Evolutionary conservation across 2,797 vertebrate genomes (phyloP), one percentile per base, ranked within the genome.

Genomic region (Gymnoscopelus microlampas): DNA sequence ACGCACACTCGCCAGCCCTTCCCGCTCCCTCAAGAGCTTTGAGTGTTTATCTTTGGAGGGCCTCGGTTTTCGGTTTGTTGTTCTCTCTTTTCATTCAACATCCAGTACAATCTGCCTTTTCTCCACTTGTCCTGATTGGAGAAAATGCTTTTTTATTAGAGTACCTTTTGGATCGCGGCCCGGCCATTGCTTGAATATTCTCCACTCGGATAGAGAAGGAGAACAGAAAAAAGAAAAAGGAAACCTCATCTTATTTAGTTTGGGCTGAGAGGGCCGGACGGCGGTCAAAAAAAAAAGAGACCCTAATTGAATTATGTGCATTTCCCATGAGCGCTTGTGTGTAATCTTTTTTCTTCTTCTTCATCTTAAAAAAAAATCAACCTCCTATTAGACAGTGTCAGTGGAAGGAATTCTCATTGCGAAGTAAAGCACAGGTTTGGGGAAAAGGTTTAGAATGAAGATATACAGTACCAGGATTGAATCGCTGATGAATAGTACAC

Each of bases 21-120:
- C 73, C 82, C 79, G 71, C 76, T 70, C 74, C 76, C 47, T 63
- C 56, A 15, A 77, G 76, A 87, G 82, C 77, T 83, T 82, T 86
- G 66, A 8, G 70, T 91, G 86, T 91, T 93, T 92, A 85, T 88
- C 84, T 87, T 88, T 73, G 76, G 88, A 86, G 79, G 87, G 87
- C 84, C 80, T 85, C 64, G 54, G 85, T 69, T 81, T 87, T 88
- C 77, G 86, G 84, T 90, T 91, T 88, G 79, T 88, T 89, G 80
- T 86, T 88, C 80, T 85, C 83, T 68, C 74, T 84, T 79, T 76
- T 84, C 75, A 82, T 91, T 89, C 87, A 85, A 82, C 85, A 80
- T 85, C 73, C 58, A 73, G 72, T 56, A 79, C 78, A 86, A 77
- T 85, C 82, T 89, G 80, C 73, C 75, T 83, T 86, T 84, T 88